A percentile compares a stretch with the other conserved stretches of the same genome.
phyloP scores from a whole-genome alignment of 2,888 invertebrate genomes.

The Nymphalis urticae region DNA sequence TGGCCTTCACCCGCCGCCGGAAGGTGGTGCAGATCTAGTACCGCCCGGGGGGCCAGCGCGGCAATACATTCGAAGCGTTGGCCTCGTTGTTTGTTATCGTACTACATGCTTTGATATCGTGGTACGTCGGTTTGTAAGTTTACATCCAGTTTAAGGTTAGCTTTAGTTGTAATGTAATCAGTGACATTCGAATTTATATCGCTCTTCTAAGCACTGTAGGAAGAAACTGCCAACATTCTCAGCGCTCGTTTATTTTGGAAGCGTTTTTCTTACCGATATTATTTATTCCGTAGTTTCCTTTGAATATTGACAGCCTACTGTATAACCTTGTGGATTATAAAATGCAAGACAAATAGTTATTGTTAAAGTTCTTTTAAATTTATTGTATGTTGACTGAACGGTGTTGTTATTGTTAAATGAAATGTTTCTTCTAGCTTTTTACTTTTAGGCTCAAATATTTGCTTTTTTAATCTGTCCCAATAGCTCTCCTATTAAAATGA shows the following conservation, averaged over 20 bases:
- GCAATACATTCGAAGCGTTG: neutral
- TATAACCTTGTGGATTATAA: neutral
- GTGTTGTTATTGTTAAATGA: neutral
- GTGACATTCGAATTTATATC: conserved; percentile 11
- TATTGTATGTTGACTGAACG: neutral
- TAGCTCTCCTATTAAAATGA: neutral
- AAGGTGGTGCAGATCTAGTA: conserved; percentile 74
- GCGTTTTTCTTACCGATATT: neutral
- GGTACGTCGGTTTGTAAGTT: neutral
- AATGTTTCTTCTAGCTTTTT: neutral
- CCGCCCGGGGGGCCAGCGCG: neutral
- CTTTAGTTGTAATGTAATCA: neutral
- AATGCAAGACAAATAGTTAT: neutral
- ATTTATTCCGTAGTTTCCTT: neutral
- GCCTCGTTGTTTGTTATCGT: conserved; percentile 11
- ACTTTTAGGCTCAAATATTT: neutral
- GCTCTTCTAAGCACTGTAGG: neutral
- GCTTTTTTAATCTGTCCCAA: no score
- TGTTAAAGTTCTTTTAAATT: neutral
- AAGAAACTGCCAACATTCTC: conserved; percentile 13
- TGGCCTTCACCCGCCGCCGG: conserved; percentile 68
- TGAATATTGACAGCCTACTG: neutral
- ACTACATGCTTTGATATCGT: neutral
- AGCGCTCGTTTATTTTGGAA: conserved; percentile 2
- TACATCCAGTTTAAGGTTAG: neutral